Base-by-base conservation (phyloP, 2,888 invertebrate genomes). In the Colletes collaris region DNA sequence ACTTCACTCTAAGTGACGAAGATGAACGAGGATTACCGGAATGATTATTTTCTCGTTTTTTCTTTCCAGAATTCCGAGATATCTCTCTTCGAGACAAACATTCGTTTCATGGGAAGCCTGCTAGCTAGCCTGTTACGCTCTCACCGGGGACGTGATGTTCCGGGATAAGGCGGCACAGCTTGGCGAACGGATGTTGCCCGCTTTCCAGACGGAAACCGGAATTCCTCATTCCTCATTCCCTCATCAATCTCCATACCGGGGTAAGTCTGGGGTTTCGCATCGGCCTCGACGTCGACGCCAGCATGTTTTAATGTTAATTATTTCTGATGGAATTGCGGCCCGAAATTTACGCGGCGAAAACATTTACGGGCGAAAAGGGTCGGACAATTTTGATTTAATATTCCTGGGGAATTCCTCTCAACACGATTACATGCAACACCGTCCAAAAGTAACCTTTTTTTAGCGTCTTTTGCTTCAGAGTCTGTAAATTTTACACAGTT, bases 21-120 rank as follows among this genome's bases (percentile, higher is more conserved):
- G 65, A 44, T 16, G 40, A 27, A 19, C 69, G 11, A 19, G 27
- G 53, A 68, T 59, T 76, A 82, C 74, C 55, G 27, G 27, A 7
- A 56, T 16, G 13, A 10, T 58, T 11, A 35, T 19, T 37, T 55
- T 58, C 46, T 60, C 66, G 53, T 19, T 11, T 87, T 88, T 95
- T 95, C 58, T 88, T 95, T 95, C 58, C 95, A 98, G 98, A 95
- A 96, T 86, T 95, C 97, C 2, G 99, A 99, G 90, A 94, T 99
- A 79, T 99, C 99, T 0, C 98, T 99, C 53, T 99, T 99, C 94
- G 99, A 99, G 94, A 98, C 97, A 64, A 99, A 99, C 92, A 99
- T 99, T 91, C 96, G 99, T 19, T 99, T 99, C 93, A 96, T 99
- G 84, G 99, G 99, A 66, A 99, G 99, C 37, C 94, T 99, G 80